Evolutionary conservation across 2,113 vertebrate genomes (phyloP), one percentile per base, ranked within the genome.

Genomic region (Bucco capensis): DNA sequence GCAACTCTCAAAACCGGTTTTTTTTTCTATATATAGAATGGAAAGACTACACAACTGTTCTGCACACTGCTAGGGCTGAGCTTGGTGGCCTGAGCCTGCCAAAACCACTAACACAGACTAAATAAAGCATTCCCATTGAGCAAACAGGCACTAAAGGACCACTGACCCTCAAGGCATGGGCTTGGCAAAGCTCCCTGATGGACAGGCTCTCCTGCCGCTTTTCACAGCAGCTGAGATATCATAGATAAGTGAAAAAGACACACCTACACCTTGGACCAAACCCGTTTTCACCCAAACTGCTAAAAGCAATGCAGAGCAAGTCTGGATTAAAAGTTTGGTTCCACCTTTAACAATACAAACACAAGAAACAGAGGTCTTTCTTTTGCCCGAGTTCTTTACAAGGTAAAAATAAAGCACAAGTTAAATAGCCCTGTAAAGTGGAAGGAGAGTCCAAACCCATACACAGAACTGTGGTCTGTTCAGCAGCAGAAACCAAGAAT

Each of bases 11-110:
- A 62, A 90, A 49, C 8, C 33, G 64, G 25, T 7, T 5, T 27
- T 23, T 30, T 27, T 30, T 62, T 28, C 75, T 89, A 79, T 72
- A 74, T 54, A 88, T 57, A 77, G 77, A 54, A 33, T 12, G 8
- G 73, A 90, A 92, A 88, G n/a, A 27, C 73, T 51, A 60, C 80
- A 88, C 74, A 89, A 56, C 49, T 73, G 86, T 7, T 50, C 67
- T 69, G 83, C 9, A 47, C 1, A 0, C 53, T 75, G 64, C 79
- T 33, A 40, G 18, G 47, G 76, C 69, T 50, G 12, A 58, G 67
- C 42, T n/a, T 12, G 16, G 9, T 24, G 33, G 47, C 19, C 40
- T 21, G 22, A 92, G 73, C 64, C 31, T 56, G 37, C 53, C 10
- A 71, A 31, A 86, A 79, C 57, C 61, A 69, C 9, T 18, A 24